Evolutionary conservation across 2,113 vertebrate genomes (phyloP).

Genomic region (Oryzias curvinotus): DNA sequence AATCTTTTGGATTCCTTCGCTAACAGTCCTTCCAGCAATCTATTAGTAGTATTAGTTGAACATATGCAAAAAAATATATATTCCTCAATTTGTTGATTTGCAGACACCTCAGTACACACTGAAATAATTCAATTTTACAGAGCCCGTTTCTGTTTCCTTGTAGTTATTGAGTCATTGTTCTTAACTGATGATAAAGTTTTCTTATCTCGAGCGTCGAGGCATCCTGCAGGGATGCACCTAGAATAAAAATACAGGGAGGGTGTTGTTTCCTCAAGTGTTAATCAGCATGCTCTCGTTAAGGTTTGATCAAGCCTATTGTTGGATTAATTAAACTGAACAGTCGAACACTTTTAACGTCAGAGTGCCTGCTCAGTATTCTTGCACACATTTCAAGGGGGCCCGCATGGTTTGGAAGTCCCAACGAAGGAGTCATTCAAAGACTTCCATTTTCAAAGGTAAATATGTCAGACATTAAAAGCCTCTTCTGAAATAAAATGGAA

Average conservation of each 20-base stretch:
- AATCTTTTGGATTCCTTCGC: slow-evolving; percentile 35
- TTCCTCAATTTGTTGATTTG: neutral
- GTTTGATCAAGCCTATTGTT: slow-evolving; percentile 5
- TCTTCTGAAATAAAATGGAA: slow-evolving; percentile 59
- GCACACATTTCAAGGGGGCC: slow-evolving; percentile 8
- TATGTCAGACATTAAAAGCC: slow-evolving; percentile 49
- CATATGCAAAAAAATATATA: too few relatives aligned
- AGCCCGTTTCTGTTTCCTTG: slow-evolving; percentile 5
- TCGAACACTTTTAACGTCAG: neutral
- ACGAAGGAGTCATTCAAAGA: slow-evolving; percentile 47
- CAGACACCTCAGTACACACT: neutral
- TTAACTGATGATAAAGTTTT: neutral
- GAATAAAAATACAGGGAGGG: neutral
- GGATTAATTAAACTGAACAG: slow-evolving; percentile 20
- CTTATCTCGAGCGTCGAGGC: neutral
- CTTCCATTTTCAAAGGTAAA: slow-evolving; percentile 50
- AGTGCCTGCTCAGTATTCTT: slow-evolving; percentile 33
- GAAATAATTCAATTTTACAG: slow-evolving; percentile 11
- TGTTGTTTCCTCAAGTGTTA: neutral
- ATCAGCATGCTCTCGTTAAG: neutral
- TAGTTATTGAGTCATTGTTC: neutral
- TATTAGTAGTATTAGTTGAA: slow-evolving; percentile 28
- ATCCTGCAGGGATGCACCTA: neutral
- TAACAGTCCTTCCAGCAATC: slow-evolving; percentile 48
- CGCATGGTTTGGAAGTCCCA: slow-evolving; percentile 30